These are phyloP conservation scores for Lontra canadensis DNA, from an alignment of 2,113 vertebrate genomes.

Conservation along the genomic window DNA sequence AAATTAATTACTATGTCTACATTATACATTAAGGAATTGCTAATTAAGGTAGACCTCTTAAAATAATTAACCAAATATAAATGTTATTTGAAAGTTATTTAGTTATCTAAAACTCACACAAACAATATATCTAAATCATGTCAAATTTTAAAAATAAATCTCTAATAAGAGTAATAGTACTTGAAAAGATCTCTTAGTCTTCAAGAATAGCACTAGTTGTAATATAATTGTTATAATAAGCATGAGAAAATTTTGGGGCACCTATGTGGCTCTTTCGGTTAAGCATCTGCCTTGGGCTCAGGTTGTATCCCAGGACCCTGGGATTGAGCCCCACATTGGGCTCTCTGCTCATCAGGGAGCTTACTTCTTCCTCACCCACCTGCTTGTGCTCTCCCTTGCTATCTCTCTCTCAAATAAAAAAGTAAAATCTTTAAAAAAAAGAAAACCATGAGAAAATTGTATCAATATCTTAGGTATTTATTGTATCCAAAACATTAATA, in stretches of 20 bases:
- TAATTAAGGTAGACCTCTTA: neutral
- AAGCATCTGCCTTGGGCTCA: neutral
- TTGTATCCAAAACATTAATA: neutral
- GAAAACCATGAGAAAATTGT: neutral
- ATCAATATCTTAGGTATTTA: neutral
- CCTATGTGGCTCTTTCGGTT: neutral
- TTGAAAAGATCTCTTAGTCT: neutral
- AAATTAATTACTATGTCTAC: neutral
- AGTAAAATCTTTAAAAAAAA: neutral
- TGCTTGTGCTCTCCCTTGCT: neutral
- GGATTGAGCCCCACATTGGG: neutral
- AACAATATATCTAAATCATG: neutral
- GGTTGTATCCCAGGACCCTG: neutral
- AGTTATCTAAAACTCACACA: neutral
- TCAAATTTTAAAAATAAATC: neutral
- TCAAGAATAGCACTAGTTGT: neutral
- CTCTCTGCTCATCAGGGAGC: neutral
- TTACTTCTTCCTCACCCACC: neutral
- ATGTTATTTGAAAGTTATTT: neutral
- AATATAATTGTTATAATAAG: neutral
- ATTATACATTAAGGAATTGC: neutral
- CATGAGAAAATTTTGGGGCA: neutral
- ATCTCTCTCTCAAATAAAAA: neutral
- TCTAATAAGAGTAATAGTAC: neutral
- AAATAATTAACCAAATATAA: neutral